Evolutionary conservation across 2,113 vertebrate species (phyloP).

Genomic region (Erythrocercus mccallii): DNA sequence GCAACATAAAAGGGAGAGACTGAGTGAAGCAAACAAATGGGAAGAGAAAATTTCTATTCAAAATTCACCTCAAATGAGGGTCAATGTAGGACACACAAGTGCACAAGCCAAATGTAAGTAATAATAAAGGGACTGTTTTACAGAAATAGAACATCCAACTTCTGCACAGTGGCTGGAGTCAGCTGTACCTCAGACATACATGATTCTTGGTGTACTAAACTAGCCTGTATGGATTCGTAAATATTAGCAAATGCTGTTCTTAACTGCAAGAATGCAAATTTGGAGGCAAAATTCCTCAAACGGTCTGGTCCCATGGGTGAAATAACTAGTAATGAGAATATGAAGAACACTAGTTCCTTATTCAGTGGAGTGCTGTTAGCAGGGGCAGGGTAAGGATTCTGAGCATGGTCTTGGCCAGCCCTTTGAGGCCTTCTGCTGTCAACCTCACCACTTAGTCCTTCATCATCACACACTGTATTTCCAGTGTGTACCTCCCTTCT

Average conservation of each 20-base stretch:
- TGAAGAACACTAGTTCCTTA: not conserved
- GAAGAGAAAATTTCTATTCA: not conserved
- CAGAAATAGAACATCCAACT: not conserved
- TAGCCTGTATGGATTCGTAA: not conserved
- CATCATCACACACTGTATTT: not conserved
- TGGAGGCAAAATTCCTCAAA: not conserved
- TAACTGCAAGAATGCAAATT: conserved; percentile 5
- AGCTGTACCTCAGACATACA: not conserved
- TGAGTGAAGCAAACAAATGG: not conserved
- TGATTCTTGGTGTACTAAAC: not conserved
- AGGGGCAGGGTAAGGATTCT: not conserved
- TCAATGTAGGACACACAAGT: not conserved
- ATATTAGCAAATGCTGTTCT: not conserved
- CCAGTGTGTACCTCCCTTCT: not conserved
- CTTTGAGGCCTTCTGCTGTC: not conserved
- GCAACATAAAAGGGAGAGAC: not conserved
- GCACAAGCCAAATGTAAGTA: not conserved
- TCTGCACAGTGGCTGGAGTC: not conserved
- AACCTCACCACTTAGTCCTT: not conserved
- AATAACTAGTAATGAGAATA: not conserved
- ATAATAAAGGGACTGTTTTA: not conserved
- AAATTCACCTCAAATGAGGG: not conserved
- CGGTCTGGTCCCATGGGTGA: not conserved
- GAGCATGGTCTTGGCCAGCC: not conserved
- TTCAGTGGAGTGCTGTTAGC: not conserved